Conservation (phyloP, 2,888 invertebrate species). For the Ischnus inquisitorius region DNA sequence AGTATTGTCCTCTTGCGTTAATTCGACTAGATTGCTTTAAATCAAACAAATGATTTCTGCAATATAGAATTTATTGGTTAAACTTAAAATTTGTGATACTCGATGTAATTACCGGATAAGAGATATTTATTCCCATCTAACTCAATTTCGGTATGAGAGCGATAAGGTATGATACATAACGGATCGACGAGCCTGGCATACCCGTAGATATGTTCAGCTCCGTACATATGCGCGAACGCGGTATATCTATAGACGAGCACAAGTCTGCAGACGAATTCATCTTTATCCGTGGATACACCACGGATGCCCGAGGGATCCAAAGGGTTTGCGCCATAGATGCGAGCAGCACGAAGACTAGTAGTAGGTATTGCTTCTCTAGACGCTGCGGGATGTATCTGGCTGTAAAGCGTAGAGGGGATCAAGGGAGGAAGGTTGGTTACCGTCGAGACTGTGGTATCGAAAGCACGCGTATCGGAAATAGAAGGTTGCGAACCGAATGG, state of each 20-base stretch:
- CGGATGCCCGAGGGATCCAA: constrained; percentile 29
- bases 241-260: background rate
- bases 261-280: constrained; percentile 26
- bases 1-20: too few species aligned
- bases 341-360: constrained; percentile 12
- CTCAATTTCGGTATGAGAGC: background rate
- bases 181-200: background rate
- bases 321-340: constrained; percentile 21
- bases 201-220: background rate
- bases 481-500: constrained; percentile 63
- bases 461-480: constrained; percentile 68
- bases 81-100: too few species aligned
- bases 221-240: background rate
- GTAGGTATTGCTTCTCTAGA: constrained; percentile 26
- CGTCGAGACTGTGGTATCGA: constrained; percentile 63
- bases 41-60: too few species aligned
- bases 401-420: constrained; percentile 2
- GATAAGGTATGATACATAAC: background rate
- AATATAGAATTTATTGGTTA: too few species aligned
- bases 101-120: too few species aligned
- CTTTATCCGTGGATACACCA: constrained; percentile 9
- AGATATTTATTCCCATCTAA: background rate
- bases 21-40: too few species aligned
- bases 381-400: constrained; percentile 20
- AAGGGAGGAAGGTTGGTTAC: constrained; percentile 10